Base-by-base conservation (phyloP, 2,113 vertebrate genomes). In the Asarcornis scutulata region DNA sequence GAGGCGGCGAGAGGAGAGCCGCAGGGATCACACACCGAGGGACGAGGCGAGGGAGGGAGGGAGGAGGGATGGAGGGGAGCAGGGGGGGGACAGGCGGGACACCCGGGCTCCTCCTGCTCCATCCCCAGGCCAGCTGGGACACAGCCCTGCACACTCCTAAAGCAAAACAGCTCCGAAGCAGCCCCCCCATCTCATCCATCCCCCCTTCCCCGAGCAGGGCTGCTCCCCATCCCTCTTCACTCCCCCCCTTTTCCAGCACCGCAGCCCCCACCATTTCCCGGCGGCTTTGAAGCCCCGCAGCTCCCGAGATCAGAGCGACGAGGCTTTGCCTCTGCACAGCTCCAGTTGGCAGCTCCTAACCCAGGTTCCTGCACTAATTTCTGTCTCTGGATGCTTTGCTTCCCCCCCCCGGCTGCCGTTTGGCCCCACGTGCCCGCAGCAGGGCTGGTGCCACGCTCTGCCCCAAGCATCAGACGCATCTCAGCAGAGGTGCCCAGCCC, bases 361-460 rank as follows among this genome's bases (percentile, higher is more conserved):
- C 5, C 2, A 0, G 3, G 50, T 31, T 44, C 23, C 44, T 17
- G 63, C 5, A 1, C 69, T 42, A 53, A 77, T 72, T 40, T 64
- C 12, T n/a, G 29, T 38, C 50, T 42, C 52, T 48, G 2, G 36
- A 36, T 46, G 18, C 55, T 69, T 68, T 2, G 1, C 58, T 56
- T 44, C 46, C 52, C 52, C 31, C 68, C 32, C 32, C 46, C 32
- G n/a, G 44, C 66, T 36, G 56, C 58, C 0, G 5, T 34, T 20
- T 1, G 3, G 29, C 82, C 27, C 42, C 4, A 1, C 5, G 17
- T 76, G 34, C 34, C 36, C 4, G 6, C 40, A 1, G 60, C 2
- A 0, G 31, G 23, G 44, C 58, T n/a, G 40, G 6, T 6, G 52
- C 46, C 20, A 8, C 9, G 46, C 46, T 48, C 34, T 66, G 69